phyloP scores from a whole-genome alignment of 1,140 invertebrate species.

The Aphis craccivora region DNA sequence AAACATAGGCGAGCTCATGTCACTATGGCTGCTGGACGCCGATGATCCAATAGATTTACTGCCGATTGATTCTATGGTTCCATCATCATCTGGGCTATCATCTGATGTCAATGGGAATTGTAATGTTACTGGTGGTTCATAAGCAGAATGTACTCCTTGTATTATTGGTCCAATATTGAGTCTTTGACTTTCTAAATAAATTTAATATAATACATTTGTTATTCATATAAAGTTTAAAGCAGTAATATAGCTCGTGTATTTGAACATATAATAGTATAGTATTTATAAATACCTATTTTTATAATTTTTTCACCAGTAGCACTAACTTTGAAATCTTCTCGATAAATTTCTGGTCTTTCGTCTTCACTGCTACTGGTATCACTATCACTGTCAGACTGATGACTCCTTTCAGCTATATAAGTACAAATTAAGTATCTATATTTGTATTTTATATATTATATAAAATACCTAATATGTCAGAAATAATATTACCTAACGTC shows the following conservation, averaged over 20 bases:
- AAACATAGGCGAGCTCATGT: constrained; percentile 55
- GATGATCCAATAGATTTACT: constrained; percentile 48
- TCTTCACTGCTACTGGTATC: neutral
- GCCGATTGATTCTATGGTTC: constrained; percentile 7
- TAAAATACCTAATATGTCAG: neutral
- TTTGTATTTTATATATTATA: neutral
- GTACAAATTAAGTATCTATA: neutral
- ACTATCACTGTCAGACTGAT: neutral
- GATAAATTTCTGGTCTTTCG: neutral
- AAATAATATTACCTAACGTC: neutral
- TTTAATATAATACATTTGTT: neutral
- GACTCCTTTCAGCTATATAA: neutral
- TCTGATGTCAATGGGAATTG: neutral
- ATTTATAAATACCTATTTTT: neutral
- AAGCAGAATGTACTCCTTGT: constrained; percentile 5
- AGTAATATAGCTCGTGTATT: neutral
- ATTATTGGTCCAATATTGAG: constrained; percentile 25
- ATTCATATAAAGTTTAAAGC: neutral
- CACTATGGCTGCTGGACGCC: constrained; percentile 40
- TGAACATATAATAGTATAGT: neutral
- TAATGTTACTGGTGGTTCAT: constrained; percentile 31
- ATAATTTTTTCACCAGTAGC: neutral
- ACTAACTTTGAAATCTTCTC: neutral
- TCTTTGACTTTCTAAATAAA: constrained; percentile 18
- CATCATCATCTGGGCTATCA: constrained; percentile 33